These are phyloP conservation scores for Mirza zaza DNA, from an alignment of 2,113 vertebrate species.

Conservation along the genomic window DNA sequence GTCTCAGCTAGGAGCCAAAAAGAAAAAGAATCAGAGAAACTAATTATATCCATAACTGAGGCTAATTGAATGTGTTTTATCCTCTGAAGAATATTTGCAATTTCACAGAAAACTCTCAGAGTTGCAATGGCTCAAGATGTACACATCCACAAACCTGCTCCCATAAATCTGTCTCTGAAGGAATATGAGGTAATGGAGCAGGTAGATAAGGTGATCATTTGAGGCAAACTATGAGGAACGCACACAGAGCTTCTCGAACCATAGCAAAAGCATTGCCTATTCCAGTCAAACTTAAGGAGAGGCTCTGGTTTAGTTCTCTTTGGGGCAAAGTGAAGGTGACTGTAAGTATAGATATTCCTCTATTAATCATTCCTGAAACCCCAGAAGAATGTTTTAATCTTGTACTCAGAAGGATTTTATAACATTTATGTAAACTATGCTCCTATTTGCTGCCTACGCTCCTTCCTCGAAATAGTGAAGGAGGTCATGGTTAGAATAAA, in stretches of 20 bases:
- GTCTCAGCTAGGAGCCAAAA: not conserved
- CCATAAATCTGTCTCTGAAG: not conserved
- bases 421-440: not conserved
- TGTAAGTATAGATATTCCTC: not conserved
- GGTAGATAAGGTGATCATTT: too few species aligned
- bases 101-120: not conserved
- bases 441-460: not conserved
- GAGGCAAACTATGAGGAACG: not conserved
- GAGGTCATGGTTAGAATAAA: not conserved
- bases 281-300: not conserved
- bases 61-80: not conserved
- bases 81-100: not conserved
- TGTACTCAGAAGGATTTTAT: not conserved
- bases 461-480: not conserved
- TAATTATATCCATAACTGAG: constrained; percentile 1
- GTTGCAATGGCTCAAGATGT: not conserved
- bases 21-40: not conserved
- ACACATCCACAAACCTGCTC: not conserved
- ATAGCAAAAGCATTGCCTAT: not conserved
- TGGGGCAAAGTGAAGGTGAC: not conserved
- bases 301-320: not conserved
- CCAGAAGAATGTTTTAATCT: not conserved
- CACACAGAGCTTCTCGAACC: not conserved
- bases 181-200: not conserved
- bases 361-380: not conserved